Evolutionary conservation across 1,140 invertebrate genomes (phyloP), one percentile per base, ranked within the genome.

Genomic region (Olivierus martensii): DNA sequence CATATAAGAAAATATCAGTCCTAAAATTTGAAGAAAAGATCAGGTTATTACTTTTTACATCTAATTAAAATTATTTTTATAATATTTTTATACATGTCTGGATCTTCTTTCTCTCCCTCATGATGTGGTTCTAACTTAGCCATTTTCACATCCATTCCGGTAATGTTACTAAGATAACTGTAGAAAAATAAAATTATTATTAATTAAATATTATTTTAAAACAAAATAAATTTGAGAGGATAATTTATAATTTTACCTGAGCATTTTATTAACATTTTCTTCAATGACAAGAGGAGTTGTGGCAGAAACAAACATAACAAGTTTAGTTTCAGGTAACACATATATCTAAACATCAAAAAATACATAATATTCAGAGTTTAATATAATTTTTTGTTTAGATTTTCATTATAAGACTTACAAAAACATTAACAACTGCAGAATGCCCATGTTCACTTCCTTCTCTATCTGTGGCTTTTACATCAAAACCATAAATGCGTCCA

Each of bases 401-500:
- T 17, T n/a, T 45, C 3, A n/a, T 15, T 19, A n/a, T 28, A 28
- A 28, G 11, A 79, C 81, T 79, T 67, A 86, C 84, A 67, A 86
- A 84, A 54, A 88, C 82, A 63, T 86, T 87, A 42, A 80, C 80
- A 46, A 87, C 85, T 19, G 82, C 79, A 21, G 83, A 86, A 51
- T 77, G 77, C 0, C 85, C 85, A 63, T 83, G 80, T 58, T 84
- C 79, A 37, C 79, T 79, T 0, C 86, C 86, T 43, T 71, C 63
- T 52, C 77, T 75, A 63, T 90, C 86, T 0, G 83, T 87, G 4
- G 85, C 86, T 68, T 85, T 85, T n/a, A 89, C 84, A 69, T 88
- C 84, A 62, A 88, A 87, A 3, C 82, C 82, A 62, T 82, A 87
- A 37, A 87, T 79, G 54, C 77, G 72, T 3, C 83, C 82, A n/a